phyloP scores from a whole-genome alignment of 2,113 vertebrate species.

The Diadophis punctatus region DNA sequence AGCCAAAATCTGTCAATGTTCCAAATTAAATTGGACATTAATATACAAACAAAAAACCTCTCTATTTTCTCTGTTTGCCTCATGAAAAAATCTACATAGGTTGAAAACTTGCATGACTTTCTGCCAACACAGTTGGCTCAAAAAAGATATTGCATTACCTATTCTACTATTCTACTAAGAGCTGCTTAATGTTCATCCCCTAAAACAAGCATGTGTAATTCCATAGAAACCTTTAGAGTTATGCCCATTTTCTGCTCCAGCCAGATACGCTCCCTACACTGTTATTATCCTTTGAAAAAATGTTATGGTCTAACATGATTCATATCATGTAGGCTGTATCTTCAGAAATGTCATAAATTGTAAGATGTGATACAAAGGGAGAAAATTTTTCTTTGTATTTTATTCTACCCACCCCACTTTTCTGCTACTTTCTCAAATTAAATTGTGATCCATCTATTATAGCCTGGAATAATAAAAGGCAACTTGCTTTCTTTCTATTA shows the following conservation, averaged over 20 bases:
- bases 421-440: conserved; percentile 46
- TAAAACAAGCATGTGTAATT: background rate
- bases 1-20: background rate
- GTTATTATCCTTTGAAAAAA: conserved; percentile 10
- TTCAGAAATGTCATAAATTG: conserved; percentile 36
- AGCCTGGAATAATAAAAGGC: conserved; percentile 48
- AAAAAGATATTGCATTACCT: conserved; percentile 20
- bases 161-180: conserved; percentile 18
- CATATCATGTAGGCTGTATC: background rate
- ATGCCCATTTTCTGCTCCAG: conserved; percentile 2
- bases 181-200: background rate
- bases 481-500: no score
- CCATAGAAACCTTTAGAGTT: background rate
- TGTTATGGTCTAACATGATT: conserved; percentile 28
- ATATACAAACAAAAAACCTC: background rate
- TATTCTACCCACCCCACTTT: conserved; percentile 20
- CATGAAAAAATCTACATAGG: conserved; percentile 17
- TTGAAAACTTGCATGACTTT: conserved; percentile 4
- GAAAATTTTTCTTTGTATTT: conserved; percentile 46
- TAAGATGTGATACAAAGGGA: conserved; percentile 33
- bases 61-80: background rate
- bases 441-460: conserved; percentile 65
- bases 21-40: background rate
- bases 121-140: conserved; percentile 6
- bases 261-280: conserved; percentile 1